These are phyloP conservation scores for Kobus ellipsiprymnus DNA, from an alignment of 2,113 vertebrate species.

Conservation along the genomic window DNA sequence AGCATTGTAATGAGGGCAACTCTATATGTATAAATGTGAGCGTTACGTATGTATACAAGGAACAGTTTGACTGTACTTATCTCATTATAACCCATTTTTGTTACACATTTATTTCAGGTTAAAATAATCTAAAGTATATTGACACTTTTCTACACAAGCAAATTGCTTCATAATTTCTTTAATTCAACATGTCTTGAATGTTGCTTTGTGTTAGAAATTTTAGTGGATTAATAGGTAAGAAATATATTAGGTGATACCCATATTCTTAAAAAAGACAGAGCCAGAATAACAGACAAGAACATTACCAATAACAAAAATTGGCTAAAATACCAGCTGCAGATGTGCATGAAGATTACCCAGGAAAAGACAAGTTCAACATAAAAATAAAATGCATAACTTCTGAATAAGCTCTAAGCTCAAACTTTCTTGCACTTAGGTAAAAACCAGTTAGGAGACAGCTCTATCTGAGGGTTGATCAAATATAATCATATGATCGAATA, in stretches of 20 bases:
- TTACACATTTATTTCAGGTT: conserved; percentile 61
- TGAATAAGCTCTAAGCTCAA: not conserved
- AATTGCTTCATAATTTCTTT: conserved; percentile 56
- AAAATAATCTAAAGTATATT: conserved; percentile 34
- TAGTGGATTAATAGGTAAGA: conserved; percentile 25
- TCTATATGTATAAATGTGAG: not conserved
- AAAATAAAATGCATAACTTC: not conserved
- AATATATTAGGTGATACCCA: conserved; percentile 32
- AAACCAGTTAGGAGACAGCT: not conserved
- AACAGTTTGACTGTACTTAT: conserved; percentile 42
- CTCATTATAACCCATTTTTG: conserved; percentile 59
- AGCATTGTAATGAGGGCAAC: not conserved
- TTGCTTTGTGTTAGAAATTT: conserved; percentile 57
- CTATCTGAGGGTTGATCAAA: not conserved
- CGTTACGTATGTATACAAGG: not conserved
- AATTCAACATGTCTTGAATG: conserved; percentile 10
- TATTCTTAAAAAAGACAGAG: conserved; percentile 7
- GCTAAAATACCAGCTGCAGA: not conserved
- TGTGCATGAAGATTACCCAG: not conserved
- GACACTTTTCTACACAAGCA: conserved; percentile 51
- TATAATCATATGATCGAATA: not conserved
- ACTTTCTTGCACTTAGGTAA: not conserved
- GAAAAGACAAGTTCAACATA: not conserved
- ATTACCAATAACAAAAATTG: not conserved
- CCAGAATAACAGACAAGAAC: conserved; percentile 42